These are phyloP conservation scores for mouse (Mus musculus) DNA, from an alignment of 2,113 vertebrate genomes.

Conservation along the genomic window DNA sequence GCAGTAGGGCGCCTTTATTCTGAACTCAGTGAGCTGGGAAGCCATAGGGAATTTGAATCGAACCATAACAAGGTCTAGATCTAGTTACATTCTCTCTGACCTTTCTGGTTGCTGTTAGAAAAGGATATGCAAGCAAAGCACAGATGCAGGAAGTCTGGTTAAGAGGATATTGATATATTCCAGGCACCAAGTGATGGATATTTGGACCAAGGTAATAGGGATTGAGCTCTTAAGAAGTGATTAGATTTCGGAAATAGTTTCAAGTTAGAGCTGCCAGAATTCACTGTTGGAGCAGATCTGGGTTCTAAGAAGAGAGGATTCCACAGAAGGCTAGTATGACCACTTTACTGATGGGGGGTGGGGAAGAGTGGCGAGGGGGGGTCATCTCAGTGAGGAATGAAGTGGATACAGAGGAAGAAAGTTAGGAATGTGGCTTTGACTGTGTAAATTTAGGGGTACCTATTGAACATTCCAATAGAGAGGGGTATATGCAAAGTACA, in stretches of 20 bases:
- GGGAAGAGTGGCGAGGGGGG: no score
- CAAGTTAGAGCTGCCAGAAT: background rate
- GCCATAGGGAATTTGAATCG: background rate
- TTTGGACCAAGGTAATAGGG: background rate
- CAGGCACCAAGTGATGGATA: background rate
- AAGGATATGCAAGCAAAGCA: background rate
- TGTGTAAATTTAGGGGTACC: background rate
- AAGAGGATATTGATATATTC: background rate
- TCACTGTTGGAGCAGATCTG: background rate
- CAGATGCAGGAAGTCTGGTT: background rate
- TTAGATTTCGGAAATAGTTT: slow-evolving; percentile 29
- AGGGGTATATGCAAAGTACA: background rate
- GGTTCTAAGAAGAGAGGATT: background rate
- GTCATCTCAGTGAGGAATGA: background rate
- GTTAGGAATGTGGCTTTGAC: background rate
- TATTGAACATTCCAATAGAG: background rate
- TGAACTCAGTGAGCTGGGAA: background rate
- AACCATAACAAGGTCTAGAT: slow-evolving; percentile 23
- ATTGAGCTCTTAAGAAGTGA: background rate
- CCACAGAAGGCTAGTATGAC: background rate
- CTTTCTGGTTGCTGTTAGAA: background rate
- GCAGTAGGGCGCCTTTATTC: background rate
- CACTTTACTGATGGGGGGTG: background rate
- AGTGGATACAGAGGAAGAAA: background rate
- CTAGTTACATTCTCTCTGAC: slow-evolving; percentile 32